These are phyloP conservation scores for Apostichopus japonicus DNA, from an alignment of 35 echinoderm and acorn worm genomes.

Conservation along the genomic window DNA sequence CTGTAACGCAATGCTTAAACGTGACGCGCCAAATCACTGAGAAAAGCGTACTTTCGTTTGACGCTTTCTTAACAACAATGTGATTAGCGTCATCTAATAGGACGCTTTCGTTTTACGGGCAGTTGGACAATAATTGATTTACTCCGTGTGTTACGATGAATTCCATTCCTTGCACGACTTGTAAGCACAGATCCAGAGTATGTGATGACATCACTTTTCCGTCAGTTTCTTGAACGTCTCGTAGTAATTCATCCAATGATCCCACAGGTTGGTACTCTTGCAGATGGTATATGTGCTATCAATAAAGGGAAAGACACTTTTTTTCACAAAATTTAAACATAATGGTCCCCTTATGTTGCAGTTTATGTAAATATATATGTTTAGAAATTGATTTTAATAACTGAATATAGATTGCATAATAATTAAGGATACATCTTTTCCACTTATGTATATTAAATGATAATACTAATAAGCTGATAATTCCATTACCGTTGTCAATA, in stretches of 20 bases:
- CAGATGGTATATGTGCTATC: neutral
- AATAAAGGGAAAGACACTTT: neutral
- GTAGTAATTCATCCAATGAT: neutral
- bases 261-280: neutral
- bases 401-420: neutral
- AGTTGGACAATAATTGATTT: neutral
- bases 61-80: too few relatives aligned
- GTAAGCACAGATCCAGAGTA: neutral
- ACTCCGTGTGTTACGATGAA: neutral
- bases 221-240: neutral
- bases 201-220: neutral
- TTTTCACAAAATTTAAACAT: neutral
- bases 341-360: neutral
- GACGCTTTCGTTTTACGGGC: too few relatives aligned
- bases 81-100: too few relatives aligned
- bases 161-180: slow-evolving; percentile 15
- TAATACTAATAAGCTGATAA: neutral
- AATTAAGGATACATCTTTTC: too few relatives aligned
- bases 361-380: neutral
- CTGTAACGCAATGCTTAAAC: too few relatives aligned
- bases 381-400: neutral
- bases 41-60: too few relatives aligned
- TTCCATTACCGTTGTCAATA: neutral
- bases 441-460: too few relatives aligned
- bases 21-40: too few relatives aligned